Base-by-base conservation (phyloP, 2,113 vertebrate species). In the Melozone crissalis region DNA sequence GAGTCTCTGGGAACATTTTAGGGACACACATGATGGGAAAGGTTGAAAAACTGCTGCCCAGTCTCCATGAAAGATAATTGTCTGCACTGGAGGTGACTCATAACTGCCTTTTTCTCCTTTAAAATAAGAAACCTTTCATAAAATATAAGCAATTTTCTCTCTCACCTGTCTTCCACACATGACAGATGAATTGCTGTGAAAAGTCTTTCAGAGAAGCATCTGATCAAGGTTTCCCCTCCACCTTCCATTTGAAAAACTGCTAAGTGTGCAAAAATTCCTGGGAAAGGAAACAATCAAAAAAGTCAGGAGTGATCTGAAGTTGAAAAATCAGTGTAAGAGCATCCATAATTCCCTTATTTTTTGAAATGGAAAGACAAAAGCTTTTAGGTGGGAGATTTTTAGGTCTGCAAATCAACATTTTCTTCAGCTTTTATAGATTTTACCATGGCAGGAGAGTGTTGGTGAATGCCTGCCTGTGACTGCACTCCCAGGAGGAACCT, bases 81-180 rank as follows among this genome's bases (percentile, higher is more conserved):
- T 28, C 87, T 95, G 74, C 87, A 74, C 26, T 82, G 90, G 59
- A 75, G 52, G 51, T 94, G 52, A 65, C 73, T 95, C 63, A 27
- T 74, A 95, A 77, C 35, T 92, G 87, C 31, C 46, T 87, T 24
- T 82, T 84, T 83, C 41, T 46, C 37, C 39, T 76, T 77, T 87
- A 65, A 74, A 87, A 77, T 52, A 77, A 88, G 57, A 95, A 94
- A 90, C 11, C 17, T 82, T 95, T 93, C 82, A 74, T 52, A 65
- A 96, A 96, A 96, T 87, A 58, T 55, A 68, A 95, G 51, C 57
- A 87, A 90, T 94, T 89, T 94, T 54, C 47, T 49, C 92, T 91
- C 67, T 88, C 76, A 89, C 67, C 67, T 92, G 59, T 81, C 69
- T 91, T 72, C 72, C 52, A 84, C 20, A 21, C 20, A 71, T 95